phyloP scores from a whole-genome alignment of 2,113 vertebrate genomes.

The Enhydra lutris region DNA sequence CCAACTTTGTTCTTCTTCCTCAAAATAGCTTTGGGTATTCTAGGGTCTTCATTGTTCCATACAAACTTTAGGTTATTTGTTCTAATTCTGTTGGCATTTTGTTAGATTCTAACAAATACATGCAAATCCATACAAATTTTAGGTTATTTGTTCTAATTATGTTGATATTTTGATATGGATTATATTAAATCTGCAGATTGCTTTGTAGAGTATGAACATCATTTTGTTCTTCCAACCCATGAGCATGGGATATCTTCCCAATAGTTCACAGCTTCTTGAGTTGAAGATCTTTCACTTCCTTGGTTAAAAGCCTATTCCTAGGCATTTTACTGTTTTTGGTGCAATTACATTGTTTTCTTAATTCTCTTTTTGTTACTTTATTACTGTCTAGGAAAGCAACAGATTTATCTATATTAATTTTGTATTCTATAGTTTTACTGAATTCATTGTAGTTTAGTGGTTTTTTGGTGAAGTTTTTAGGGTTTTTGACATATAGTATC shows the following conservation, averaged over 20 bases:
- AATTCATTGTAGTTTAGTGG: background rate
- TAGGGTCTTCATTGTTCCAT: background rate
- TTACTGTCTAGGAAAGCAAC: background rate
- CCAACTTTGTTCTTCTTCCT: background rate
- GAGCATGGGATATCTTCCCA: background rate
- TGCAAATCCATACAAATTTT: background rate
- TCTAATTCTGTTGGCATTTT: background rate
- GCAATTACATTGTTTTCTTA: background rate
- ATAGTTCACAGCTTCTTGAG: background rate
- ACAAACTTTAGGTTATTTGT: background rate
- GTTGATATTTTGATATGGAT: background rate
- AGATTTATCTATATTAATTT: background rate
- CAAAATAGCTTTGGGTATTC: background rate
- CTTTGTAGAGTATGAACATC: background rate
- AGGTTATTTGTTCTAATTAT: background rate
- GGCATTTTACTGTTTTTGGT: background rate
- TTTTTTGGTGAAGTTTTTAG: background rate
- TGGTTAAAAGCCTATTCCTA: background rate
- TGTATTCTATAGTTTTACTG: too few relatives aligned
- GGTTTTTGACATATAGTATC: background rate
- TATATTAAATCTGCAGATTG: background rate
- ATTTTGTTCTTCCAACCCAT: background rate
- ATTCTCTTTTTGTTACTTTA: background rate
- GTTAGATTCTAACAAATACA: too few relatives aligned
- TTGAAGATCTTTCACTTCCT: background rate